Evolutionary conservation across 2,113 vertebrate genomes (phyloP).

Genomic region (Onychorhynchus coronatus): DNA sequence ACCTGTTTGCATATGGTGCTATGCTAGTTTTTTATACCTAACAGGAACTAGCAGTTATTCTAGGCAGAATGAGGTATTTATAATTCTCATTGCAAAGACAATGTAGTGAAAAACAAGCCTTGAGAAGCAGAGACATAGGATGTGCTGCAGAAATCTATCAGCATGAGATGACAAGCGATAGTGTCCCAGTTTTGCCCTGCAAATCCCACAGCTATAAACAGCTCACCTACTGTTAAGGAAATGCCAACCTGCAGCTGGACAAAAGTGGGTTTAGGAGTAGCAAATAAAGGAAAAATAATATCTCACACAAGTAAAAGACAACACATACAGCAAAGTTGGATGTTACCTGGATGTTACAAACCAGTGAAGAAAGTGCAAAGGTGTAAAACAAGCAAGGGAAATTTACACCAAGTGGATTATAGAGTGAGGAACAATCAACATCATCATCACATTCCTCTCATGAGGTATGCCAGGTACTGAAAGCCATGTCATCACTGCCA

Average conservation of each 20-base stretch:
- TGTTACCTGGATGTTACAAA: not conserved
- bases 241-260: not conserved
- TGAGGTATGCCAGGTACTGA: not conserved
- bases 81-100: not conserved
- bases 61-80: not conserved
- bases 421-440: not conserved
- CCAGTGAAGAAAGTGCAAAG: not conserved
- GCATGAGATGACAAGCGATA: not conserved
- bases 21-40: not conserved
- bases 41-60: not conserved
- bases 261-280: not conserved
- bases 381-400: not conserved
- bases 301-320: not conserved
- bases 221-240: not conserved
- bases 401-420: not conserved
- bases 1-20: not conserved
- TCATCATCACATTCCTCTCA: not conserved
- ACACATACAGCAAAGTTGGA: not conserved
- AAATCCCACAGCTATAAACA: not conserved
- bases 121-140: not conserved
- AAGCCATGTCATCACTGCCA: not conserved
- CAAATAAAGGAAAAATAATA: not conserved
- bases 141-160: not conserved
- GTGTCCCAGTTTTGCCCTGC: not conserved
- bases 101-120: not conserved